Evolutionary conservation across 2,888 invertebrate species (phyloP).

Genomic region (Dendrolimus houi): DNA sequence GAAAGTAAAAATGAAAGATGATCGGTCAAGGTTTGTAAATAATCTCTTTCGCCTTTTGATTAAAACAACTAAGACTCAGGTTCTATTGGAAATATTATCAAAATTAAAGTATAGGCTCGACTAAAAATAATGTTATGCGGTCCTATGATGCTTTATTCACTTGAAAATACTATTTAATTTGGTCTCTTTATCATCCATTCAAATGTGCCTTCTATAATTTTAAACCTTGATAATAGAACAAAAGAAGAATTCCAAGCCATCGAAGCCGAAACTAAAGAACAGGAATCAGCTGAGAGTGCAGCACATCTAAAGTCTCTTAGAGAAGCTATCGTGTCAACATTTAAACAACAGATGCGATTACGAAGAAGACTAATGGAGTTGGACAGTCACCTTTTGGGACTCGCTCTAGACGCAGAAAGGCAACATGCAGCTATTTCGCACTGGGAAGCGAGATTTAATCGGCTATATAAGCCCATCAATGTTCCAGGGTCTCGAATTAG

Average conservation of each 20-base stretch:
- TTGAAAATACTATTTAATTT: too few relatives aligned
- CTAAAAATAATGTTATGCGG: too few relatives aligned
- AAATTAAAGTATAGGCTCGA: too few relatives aligned
- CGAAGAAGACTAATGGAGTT: constrained; percentile 91
- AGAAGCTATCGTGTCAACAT: constrained; percentile 91
- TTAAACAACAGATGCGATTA: constrained; percentile 95
- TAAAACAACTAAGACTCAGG: too few relatives aligned
- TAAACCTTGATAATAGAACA: constrained; percentile 21
- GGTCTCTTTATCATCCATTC: too few relatives aligned
- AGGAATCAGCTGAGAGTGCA: constrained; percentile 44
- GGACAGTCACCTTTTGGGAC: constrained; percentile 90
- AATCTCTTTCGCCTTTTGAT: too few relatives aligned
- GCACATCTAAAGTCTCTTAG: constrained; percentile 81
- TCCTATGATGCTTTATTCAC: too few relatives aligned
- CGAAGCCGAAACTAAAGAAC: constrained; percentile 31
- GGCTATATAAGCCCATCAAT: constrained; percentile 80
- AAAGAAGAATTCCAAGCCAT: constrained; percentile 44
- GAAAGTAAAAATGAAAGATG: constrained; percentile 87
- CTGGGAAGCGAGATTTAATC: constrained; percentile 90
- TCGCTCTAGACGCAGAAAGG: constrained; percentile 91
- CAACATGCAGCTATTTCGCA: constrained; percentile 93
- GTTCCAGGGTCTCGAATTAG: constrained; percentile 74
- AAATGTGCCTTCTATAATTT: constrained; percentile 5
- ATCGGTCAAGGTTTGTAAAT: constrained; percentile 60
- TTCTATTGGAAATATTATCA: too few relatives aligned